A percentile compares a stretch with the other conserved stretches of the same genome.
These are phyloP conservation scores for Planiliza haematocheilus DNA, from an alignment of 2,113 vertebrate species.

Conservation along the genomic window DNA sequence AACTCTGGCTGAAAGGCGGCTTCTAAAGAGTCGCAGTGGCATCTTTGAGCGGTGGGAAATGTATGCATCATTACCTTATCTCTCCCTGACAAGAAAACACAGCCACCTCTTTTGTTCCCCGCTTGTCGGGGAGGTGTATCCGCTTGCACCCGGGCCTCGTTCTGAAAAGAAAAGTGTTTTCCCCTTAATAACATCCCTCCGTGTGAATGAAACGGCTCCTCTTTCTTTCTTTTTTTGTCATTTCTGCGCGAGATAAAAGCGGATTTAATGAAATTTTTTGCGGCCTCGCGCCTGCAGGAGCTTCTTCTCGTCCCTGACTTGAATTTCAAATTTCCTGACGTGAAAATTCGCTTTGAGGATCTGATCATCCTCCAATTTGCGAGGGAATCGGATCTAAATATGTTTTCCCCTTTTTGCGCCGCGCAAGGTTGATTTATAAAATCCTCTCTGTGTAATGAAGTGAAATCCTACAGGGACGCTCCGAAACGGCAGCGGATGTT, in stretches of 20 bases:
- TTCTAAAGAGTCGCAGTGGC: constrained; percentile 41
- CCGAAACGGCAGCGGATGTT: neutral
- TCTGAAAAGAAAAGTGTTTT: constrained; percentile 12
- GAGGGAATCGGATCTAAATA: too few species aligned
- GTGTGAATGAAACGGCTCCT: constrained; percentile 7
- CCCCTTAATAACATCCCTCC: constrained; percentile 1
- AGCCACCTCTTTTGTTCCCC: neutral
- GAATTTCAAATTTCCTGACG: neutral
- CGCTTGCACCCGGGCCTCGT: neutral
- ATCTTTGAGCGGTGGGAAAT: constrained; percentile 19
- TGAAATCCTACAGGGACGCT: too few species aligned
- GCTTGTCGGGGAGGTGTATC: constrained; percentile 17
- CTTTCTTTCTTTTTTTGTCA: constrained; percentile 6
- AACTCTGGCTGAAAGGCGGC: constrained; percentile 29
- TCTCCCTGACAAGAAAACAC: constrained; percentile 35
- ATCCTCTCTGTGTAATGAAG: too few species aligned
- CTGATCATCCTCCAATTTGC: too few species aligned
- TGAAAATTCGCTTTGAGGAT: neutral
- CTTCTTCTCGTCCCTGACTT: neutral
- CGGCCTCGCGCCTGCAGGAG: neutral
- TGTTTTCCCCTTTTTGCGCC: too few species aligned
- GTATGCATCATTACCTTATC: constrained; percentile 36
- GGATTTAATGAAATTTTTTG: neutral
- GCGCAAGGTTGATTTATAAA: too few species aligned
- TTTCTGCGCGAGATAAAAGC: constrained; percentile 36